phyloP scores from a whole-genome alignment of 2,113 vertebrate species.

The Calonectris borealis region DNA sequence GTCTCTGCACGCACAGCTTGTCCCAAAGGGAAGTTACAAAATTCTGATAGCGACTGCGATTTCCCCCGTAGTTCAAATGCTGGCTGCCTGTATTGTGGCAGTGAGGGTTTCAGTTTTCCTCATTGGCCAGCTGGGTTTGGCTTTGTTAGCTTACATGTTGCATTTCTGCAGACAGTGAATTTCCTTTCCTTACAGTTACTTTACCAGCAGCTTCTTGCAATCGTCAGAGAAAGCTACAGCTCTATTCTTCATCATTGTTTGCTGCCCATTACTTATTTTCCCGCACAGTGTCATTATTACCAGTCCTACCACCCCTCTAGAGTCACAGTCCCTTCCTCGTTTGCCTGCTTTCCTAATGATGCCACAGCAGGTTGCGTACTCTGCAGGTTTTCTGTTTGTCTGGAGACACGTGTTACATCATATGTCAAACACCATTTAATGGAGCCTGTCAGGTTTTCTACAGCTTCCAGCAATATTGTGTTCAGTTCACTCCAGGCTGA shows the following conservation, averaged over 20 bases:
- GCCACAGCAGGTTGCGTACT: background rate
- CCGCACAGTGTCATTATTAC: background rate
- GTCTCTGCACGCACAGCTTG: background rate
- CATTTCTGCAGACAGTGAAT: background rate
- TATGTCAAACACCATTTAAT: background rate
- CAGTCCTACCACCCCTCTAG: background rate
- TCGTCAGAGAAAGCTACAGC: background rate
- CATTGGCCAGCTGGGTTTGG: background rate
- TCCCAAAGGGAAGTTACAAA: background rate
- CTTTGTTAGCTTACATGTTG: background rate
- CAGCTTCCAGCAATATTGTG: background rate
- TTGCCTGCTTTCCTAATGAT: background rate
- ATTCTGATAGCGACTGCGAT: background rate
- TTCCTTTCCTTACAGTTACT: background rate
- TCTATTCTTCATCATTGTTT: background rate
- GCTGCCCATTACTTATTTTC: background rate
- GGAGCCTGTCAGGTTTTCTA: background rate
- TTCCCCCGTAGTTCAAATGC: background rate
- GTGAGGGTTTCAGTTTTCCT: background rate
- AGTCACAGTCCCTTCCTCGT: accelerated
- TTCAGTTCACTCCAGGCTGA: background rate
- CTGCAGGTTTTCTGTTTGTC: background rate
- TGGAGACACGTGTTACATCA: background rate
- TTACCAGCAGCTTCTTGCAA: background rate
- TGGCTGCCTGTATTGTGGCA: no score